Evolutionary conservation across 2,113 vertebrate species (phyloP), one percentile per base, ranked within the genome.

Genomic region (pig (Sus scrofa)): DNA sequence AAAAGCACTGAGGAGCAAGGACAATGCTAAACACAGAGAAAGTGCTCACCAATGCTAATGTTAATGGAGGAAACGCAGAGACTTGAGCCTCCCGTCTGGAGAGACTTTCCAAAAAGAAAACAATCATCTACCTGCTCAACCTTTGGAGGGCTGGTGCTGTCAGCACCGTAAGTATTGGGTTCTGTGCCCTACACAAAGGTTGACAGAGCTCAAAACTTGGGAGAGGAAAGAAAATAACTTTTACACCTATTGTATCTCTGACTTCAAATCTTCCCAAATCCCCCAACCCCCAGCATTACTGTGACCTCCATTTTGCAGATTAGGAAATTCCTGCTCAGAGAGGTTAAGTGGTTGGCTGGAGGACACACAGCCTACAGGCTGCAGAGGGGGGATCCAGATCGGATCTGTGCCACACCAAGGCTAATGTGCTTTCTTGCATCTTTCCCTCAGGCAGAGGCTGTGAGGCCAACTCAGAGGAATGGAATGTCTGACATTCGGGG

Each of bases 401-500:
- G 12, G n/a, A n/a, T 50, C 32, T 32, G 24, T 4, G 62, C 73
- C 15, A 0, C 4, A 10, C 26, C 32, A 2, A 44, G 78, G 71
- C 50, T 26, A 2, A 14, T 5, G 84, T 71, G 91, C 63, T 37
- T 79, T 56, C 81, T 77, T 6, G 0, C 15, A 2, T 65, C 73
- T 70, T 63, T 44, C 83, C 30, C 83, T 60, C 22, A 7, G 24
- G 83, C 92, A 50, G 56, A 86, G 81, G 50, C 75, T 79, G 15
- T 0, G 50, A 83, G 84, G 79, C 30, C n/a, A n/a, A 3, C 89
- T 96, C 94, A 91, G 60, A 86, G 83, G 91, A 95, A 78, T 89
- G 96, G 96, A 97, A 95, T 93, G 97, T 78, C 86, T 91, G 71
- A 85, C 93, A 62, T 96, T 62, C 60, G n/a, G 0, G 0, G 22